phyloP scores from a whole-genome alignment of 1,140 invertebrate genomes.

The Lethrus apterus region DNA sequence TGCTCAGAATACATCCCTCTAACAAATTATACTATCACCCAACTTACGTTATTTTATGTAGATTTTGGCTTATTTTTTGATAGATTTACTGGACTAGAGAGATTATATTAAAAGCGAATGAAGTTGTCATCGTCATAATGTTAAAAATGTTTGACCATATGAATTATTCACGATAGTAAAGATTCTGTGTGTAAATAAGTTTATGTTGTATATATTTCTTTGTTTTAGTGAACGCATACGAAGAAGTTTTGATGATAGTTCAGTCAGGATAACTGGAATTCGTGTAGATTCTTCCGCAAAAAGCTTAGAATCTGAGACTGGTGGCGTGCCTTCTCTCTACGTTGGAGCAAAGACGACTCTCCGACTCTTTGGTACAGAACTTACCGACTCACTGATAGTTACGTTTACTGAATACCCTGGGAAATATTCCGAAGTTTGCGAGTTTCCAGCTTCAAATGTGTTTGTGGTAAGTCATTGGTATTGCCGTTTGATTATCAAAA shows the following conservation, averaged over 20 bases:
- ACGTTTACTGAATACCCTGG: constrained; percentile 1
- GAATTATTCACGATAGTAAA: too few species aligned
- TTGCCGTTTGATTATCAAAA: neutral
- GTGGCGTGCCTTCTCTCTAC: constrained; percentile 1
- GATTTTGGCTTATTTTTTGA: too few species aligned
- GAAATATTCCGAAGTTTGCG: constrained; percentile 1
- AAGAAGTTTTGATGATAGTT: neutral
- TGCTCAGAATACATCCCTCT: too few species aligned
- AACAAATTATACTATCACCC: too few species aligned
- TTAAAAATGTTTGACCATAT: too few species aligned
- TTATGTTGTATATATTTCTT: too few species aligned
- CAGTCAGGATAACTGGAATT: constrained; percentile 2
- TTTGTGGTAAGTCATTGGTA: constrained; percentile 11
- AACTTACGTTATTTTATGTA: too few species aligned
- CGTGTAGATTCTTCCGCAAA: neutral
- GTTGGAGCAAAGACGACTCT: neutral
- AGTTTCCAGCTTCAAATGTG: constrained; percentile 3
- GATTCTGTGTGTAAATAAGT: too few species aligned
- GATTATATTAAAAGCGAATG: too few species aligned
- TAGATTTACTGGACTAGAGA: too few species aligned
- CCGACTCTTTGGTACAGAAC: constrained; percentile 4
- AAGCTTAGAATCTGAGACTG: neutral
- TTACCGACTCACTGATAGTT: neutral
- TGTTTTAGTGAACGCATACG: too few species aligned
- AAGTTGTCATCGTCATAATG: too few species aligned